These are phyloP conservation scores for Stenolophus ochropezus DNA, from an alignment of 2,888 invertebrate species.

Conservation along the genomic window DNA sequence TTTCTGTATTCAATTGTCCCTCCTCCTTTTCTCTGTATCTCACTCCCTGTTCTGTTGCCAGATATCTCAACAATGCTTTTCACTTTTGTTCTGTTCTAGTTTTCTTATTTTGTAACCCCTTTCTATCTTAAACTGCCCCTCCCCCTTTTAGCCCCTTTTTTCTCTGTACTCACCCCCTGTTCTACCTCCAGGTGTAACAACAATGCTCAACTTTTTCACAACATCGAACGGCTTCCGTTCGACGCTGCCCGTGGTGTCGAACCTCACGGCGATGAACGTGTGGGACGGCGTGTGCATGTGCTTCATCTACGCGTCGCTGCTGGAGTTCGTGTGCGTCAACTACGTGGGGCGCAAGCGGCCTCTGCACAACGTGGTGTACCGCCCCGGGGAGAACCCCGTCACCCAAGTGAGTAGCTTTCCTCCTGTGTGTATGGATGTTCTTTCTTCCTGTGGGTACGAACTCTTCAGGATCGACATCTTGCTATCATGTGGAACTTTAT, in stretches of 20 bases:
- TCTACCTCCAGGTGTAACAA: constrained; percentile 86
- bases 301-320: constrained; percentile 94
- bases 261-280: constrained; percentile 96
- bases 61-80: too few species aligned
- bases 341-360: constrained; percentile 94
- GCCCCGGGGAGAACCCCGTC: constrained; percentile 92
- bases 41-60: too few species aligned
- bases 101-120: not conserved
- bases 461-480: not conserved
- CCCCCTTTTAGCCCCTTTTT: too few species aligned
- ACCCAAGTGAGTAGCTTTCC: constrained; percentile 82
- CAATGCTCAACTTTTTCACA: constrained; percentile 98
- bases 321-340: constrained; percentile 96
- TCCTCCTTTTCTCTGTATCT: too few species aligned
- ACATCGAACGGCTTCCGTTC: constrained; percentile 94
- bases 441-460: not conserved
- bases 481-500: not conserved
- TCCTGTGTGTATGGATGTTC: not conserved
- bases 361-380: constrained; percentile 90
- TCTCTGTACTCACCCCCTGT: not conserved
- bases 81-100: not conserved
- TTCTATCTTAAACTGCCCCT: not conserved
- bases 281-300: constrained; percentile 99
- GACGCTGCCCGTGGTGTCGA: constrained; percentile 94
- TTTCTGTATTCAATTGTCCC: too few species aligned